A percentile compares a stretch with the other conserved stretches of the same genome.
These are phyloP conservation scores for Mohoua ochrocephala DNA, from an alignment of 2,113 vertebrate species.

Conservation along the genomic window DNA sequence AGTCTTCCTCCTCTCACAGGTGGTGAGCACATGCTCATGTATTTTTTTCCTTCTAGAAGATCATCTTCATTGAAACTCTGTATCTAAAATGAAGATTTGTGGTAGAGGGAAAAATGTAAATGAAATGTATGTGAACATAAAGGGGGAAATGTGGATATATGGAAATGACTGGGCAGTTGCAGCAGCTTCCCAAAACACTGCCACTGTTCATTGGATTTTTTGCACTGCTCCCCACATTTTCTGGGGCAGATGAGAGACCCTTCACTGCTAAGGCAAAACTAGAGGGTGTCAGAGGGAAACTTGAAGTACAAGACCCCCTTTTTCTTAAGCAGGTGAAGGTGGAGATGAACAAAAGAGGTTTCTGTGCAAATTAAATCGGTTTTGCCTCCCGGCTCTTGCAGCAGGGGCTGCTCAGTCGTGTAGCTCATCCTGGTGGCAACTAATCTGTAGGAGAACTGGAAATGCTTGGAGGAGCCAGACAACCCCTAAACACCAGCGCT, in stretches of 20 bases:
- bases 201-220: accelerated
- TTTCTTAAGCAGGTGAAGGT: background rate
- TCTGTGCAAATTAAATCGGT: background rate
- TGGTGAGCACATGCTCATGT: accelerated
- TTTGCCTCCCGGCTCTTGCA: background rate
- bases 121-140: background rate
- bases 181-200: background rate
- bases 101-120: background rate
- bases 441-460: background rate
- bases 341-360: background rate
- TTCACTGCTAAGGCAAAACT: background rate
- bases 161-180: background rate
- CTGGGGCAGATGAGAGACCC: background rate
- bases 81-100: background rate
- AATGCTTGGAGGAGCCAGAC: background rate
- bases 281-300: background rate
- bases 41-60: background rate
- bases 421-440: background rate
- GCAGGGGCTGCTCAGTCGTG: background rate
- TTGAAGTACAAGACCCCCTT: accelerated
- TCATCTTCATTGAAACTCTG: background rate
- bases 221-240: background rate
- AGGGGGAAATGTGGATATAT: background rate
- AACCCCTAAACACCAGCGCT: background rate
- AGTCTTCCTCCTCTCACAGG: background rate